phyloP scores from a whole-genome alignment of 1,140 invertebrate species.

The Zaprionus taronus region DNA sequence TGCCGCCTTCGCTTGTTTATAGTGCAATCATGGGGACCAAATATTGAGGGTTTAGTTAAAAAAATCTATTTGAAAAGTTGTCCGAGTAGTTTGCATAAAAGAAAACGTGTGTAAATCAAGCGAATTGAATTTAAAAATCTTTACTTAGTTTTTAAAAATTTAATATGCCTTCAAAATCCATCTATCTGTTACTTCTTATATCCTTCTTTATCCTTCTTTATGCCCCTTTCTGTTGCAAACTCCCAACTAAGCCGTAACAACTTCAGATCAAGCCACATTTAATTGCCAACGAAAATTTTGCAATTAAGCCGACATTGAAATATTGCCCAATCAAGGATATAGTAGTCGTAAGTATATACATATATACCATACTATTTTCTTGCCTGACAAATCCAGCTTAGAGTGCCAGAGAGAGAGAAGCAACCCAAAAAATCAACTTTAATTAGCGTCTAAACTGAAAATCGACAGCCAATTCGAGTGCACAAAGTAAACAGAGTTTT shows the following conservation, averaged over 20 bases:
- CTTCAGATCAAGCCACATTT: constrained; percentile 26
- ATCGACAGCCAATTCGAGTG: constrained; percentile 58
- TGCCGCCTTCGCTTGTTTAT: constrained; percentile 7
- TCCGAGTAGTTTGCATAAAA: neutral
- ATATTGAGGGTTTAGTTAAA: neutral
- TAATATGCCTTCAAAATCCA: neutral
- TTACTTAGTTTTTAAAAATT: neutral
- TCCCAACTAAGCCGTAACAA: neutral
- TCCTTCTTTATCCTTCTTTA: neutral
- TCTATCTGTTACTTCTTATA: neutral
- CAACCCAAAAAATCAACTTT: constrained; percentile 56
- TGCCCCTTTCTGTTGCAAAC: neutral
- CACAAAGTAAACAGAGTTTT: constrained; percentile 61
- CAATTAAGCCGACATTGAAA: constrained; percentile 15
- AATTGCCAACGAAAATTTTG: constrained; percentile 6
- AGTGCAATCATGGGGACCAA: constrained; percentile 6
- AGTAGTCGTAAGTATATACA: neutral
- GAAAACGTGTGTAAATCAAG: neutral
- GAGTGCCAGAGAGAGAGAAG: neutral
- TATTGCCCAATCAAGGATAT: neutral
- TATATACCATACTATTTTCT: neutral
- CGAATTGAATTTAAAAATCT: neutral
- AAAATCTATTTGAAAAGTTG: constrained; percentile 2
- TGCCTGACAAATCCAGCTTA: constrained; percentile 1
- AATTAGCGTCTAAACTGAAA: constrained; percentile 68